These are phyloP conservation scores for Folsomia candida DNA, from an alignment of 2,888 invertebrate species.

Conservation along the genomic window DNA sequence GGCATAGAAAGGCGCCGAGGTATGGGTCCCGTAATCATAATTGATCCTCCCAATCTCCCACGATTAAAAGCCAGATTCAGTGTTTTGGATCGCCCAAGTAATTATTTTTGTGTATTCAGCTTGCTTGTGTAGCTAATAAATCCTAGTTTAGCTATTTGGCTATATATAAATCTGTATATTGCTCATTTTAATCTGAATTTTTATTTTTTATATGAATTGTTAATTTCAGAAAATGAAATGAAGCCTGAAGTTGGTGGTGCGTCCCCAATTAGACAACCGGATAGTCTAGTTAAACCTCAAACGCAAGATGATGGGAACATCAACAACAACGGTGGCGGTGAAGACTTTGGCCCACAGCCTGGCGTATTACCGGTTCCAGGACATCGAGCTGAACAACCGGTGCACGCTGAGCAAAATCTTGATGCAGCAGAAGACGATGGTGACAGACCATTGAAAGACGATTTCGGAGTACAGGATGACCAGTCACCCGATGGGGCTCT, in stretches of 20 bases:
- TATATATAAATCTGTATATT: too few species aligned
- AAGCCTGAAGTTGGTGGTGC: conserved; percentile 40
- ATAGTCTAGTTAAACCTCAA: conserved; percentile 19
- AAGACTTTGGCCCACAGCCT: conserved; percentile 26
- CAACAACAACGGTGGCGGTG: conserved; percentile 11
- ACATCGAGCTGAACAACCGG: conserved; percentile 27
- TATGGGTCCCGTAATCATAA: conserved; percentile 42
- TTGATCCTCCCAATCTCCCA: conserved; percentile 41
- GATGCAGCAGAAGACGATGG: conserved; percentile 49
- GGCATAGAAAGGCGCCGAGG: conserved; percentile 28
- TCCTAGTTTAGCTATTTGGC: too few species aligned
- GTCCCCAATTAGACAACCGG: conserved; percentile 30
- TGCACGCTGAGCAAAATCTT: conserved; percentile 36
- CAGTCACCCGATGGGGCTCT: conserved; percentile 49
- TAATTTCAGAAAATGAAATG: conserved; percentile 45
- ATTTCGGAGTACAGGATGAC: conserved; percentile 43
- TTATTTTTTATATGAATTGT: conserved; percentile 10
- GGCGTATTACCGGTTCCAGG: conserved; percentile 47
- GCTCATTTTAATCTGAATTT: too few species aligned
- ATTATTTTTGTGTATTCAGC: not conserved
- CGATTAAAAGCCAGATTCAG: conserved; percentile 45
- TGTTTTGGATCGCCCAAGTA: conserved; percentile 46
- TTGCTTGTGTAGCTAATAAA: too few species aligned
- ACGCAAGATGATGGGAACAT: not conserved
- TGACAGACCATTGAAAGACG: conserved; percentile 44